These are phyloP conservation scores for Peribatodes rhomboidaria DNA, from an alignment of 2,888 invertebrate species.

Conservation along the genomic window DNA sequence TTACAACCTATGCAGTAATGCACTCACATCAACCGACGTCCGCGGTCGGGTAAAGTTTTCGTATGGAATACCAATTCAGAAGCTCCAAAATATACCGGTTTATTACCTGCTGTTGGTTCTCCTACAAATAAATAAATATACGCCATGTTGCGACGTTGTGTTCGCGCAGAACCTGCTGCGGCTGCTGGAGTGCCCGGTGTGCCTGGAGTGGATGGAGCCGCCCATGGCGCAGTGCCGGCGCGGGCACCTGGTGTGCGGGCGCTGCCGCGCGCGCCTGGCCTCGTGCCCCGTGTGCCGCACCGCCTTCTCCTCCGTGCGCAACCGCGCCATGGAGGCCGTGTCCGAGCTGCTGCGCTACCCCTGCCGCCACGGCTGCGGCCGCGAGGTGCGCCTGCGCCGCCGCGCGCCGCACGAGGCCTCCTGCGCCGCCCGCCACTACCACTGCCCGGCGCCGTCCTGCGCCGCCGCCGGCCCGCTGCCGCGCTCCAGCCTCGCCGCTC, in stretches of 20 bases:
- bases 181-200: conserved; percentile 88
- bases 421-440: conserved; percentile 78
- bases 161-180: conserved; percentile 71
- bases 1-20: too few relatives aligned
- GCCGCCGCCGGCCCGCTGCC: conserved; percentile 57
- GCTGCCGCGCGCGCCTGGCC: conserved; percentile 84
- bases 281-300: conserved; percentile 88
- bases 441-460: conserved; percentile 79
- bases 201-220: conserved; percentile 88
- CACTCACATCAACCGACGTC: too few relatives aligned
- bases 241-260: conserved; percentile 87
- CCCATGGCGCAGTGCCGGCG: conserved; percentile 88
- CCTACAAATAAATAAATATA: too few relatives aligned
- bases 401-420: conserved; percentile 81
- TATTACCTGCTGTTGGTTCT: too few relatives aligned
- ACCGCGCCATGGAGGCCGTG: conserved; percentile 86
- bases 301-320: conserved; percentile 79
- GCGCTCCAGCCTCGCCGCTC: conserved; percentile 55
- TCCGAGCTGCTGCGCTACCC: conserved; percentile 84
- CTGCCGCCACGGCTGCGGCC: conserved; percentile 84
- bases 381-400: conserved; percentile 73
- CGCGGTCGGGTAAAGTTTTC: too few relatives aligned
- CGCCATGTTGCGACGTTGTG: too few relatives aligned
- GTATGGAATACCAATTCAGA: too few relatives aligned
- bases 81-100: too few relatives aligned